Percentiles rank a stretch among this genome's conserved stretches.
These are phyloP conservation scores for Orchesella flavescens DNA, from an alignment of 2,888 invertebrate species.

Conservation along the genomic window DNA sequence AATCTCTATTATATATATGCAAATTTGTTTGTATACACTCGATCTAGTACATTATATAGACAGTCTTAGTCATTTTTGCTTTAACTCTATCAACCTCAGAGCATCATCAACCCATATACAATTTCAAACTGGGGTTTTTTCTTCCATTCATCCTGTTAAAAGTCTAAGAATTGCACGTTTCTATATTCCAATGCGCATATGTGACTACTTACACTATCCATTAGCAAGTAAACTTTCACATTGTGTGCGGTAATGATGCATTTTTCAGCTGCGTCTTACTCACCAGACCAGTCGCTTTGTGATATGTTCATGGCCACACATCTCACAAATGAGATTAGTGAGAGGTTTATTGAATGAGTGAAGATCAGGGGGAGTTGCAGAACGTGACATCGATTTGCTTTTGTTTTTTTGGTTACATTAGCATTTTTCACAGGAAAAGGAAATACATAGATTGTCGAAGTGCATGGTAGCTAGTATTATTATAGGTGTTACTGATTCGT, in stretches of 20 bases:
- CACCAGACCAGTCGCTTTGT: not conserved
- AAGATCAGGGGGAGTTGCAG: slow-evolving; percentile 11
- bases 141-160: not conserved
- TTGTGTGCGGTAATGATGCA: not conserved
- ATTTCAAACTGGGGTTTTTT: not conserved
- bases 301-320: slow-evolving; percentile 1
- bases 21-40: too few species aligned
- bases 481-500: not conserved
- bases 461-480: not conserved
- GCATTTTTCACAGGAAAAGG: not conserved
- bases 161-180: too few species aligned
- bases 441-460: not conserved
- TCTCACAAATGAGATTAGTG: not conserved
- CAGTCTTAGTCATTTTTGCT: not conserved
- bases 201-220: too few species aligned
- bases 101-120: too few species aligned
- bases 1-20: too few species aligned
- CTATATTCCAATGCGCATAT: too few species aligned
- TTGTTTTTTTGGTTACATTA: not conserved
- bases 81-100: too few species aligned
- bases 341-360: slow-evolving; percentile 20
- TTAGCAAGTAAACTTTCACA: too few species aligned
- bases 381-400: slow-evolving; percentile 2
- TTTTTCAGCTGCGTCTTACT: not conserved
- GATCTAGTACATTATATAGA: too few species aligned